A percentile compares a stretch with the other conserved stretches of the same genome.
phyloP scores from a whole-genome alignment of 1,140 invertebrate species.

The Papilio aristodemus region DNA sequence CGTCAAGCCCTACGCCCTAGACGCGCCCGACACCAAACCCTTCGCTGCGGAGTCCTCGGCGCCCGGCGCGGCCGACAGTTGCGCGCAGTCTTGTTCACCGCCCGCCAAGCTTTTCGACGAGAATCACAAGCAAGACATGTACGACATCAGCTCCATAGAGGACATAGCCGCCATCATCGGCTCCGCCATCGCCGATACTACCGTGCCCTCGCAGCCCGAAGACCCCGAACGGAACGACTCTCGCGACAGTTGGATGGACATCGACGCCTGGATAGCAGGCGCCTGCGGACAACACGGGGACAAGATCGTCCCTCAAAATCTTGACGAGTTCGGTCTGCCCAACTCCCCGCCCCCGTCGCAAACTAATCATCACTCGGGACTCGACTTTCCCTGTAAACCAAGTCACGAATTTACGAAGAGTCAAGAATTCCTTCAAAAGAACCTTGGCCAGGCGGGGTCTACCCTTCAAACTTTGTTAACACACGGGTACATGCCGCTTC shows the following conservation, averaged over 20 bases:
- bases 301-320: slow-evolving; percentile 83
- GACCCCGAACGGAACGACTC: slow-evolving; percentile 85
- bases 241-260: slow-evolving; percentile 89
- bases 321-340: slow-evolving; percentile 85
- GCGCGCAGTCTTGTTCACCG: slow-evolving; percentile 72
- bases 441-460: slow-evolving; percentile 81
- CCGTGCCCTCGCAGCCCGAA: slow-evolving; percentile 85
- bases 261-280: slow-evolving; percentile 91
- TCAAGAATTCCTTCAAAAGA: slow-evolving; percentile 75
- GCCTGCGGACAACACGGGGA: slow-evolving; percentile 84
- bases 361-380: slow-evolving; percentile 53
- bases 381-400: slow-evolving; percentile 69
- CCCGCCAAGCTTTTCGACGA: slow-evolving; percentile 71
- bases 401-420: slow-evolving; percentile 73
- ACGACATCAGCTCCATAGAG: slow-evolving; percentile 88
- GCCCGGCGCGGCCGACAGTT: slow-evolving; percentile 63
- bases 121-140: slow-evolving; percentile 77
- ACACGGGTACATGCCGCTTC: slow-evolving; percentile 89
- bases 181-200: slow-evolving; percentile 93
- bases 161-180: slow-evolving; percentile 94
- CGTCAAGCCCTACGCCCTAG: slow-evolving; percentile 82
- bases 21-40: slow-evolving; percentile 78
- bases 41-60: slow-evolving; percentile 62
- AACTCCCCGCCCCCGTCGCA: slow-evolving; percentile 82
- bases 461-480: slow-evolving; percentile 88